Evolutionary conservation across 2,797 vertebrate genomes (phyloP), one percentile per base, ranked within the genome.

Genomic region (Liparis tanakae): DNA sequence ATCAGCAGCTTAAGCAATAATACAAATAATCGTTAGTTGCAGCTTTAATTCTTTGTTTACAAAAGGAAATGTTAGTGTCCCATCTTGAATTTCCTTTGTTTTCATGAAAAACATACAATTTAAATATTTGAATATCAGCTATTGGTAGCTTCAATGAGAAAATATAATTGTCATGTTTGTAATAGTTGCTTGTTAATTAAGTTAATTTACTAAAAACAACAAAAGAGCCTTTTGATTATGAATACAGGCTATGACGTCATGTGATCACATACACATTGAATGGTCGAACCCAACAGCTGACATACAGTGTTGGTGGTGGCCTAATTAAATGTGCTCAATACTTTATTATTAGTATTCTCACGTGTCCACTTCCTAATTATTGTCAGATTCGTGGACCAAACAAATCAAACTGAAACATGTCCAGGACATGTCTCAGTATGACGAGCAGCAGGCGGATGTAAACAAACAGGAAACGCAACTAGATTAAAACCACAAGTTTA

Each of bases 331-430:
- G 25, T 34, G 44, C 0, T 20, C 20, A 30, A 34, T 20, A 20
- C 1, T 3, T 34, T 64, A 30, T 50, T 64, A 41, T 50, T 51
- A 30, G 14, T 64, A 41, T 18, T 25, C 20, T 43, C 54, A 3
- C 48, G 17, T 2, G 56, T 50, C 10, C 3, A 59, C 17, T n/a
- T 4, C 22, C 30, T 22, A 0, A 1, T 25, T 0, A n/a, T 17
- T 7, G 10, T 20, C 7, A 20, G 50, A 25, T 69, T 17, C 6
- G 17, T 37, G 39, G 0, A 55, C 4, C 64, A 3, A 3, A 33
- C 6, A 34, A 7, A 15, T 73, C 50, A 59, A 59, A 67, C 57
- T 17, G 18, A 10, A 64, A 78, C 81, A 68, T 71, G 66, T 44
- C 10, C 7, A 43, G 12, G 60, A 55, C 82, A 50, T 63, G 37